Percentiles rank a stretch among this genome's conserved stretches.
Evolutionary conservation across 1,140 invertebrate genomes (phyloP).

Genomic region (Trachymyrmex cornetzi): DNA sequence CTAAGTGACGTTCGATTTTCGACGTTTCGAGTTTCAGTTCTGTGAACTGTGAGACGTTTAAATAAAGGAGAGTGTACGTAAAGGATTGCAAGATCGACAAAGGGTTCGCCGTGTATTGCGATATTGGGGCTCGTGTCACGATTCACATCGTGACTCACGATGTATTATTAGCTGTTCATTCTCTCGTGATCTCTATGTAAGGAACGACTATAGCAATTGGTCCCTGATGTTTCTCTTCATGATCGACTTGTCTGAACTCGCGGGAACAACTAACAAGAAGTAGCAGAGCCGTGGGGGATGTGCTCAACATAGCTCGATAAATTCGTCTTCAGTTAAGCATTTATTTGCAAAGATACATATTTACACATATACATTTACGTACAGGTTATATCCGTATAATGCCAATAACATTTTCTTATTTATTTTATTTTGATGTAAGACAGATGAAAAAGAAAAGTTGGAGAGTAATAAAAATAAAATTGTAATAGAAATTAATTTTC

Average conservation of each 20-base stretch:
- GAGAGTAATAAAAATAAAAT: neutral
- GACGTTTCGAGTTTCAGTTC: neutral
- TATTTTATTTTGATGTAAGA: neutral
- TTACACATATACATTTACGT: no score
- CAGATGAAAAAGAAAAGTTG: neutral
- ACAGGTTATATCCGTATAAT: neutral
- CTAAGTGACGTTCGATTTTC: neutral
- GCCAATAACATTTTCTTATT: neutral
- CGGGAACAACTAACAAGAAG: conserved; percentile 20
- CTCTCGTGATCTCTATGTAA: conserved; percentile 68
- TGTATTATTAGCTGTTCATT: conserved; percentile 73
- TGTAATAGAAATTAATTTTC: conserved; percentile 52
- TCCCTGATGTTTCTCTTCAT: conserved; percentile 23
- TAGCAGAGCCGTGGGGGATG: neutral
- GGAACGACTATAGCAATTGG: conserved; percentile 64
- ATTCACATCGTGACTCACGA: conserved; percentile 76
- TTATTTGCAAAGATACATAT: conserved; percentile 1
- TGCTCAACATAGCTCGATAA: conserved; percentile 17
- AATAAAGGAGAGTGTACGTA: neutral
- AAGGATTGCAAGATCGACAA: neutral
- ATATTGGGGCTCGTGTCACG: conserved; percentile 73
- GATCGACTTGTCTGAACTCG: neutral
- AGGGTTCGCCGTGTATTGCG: neutral
- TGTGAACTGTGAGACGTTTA: neutral
- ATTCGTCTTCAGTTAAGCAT: neutral